Evolutionary conservation across 53 echinoderm and acorn worm species (phyloP).

Genomic region (Holothuria scabra): DNA sequence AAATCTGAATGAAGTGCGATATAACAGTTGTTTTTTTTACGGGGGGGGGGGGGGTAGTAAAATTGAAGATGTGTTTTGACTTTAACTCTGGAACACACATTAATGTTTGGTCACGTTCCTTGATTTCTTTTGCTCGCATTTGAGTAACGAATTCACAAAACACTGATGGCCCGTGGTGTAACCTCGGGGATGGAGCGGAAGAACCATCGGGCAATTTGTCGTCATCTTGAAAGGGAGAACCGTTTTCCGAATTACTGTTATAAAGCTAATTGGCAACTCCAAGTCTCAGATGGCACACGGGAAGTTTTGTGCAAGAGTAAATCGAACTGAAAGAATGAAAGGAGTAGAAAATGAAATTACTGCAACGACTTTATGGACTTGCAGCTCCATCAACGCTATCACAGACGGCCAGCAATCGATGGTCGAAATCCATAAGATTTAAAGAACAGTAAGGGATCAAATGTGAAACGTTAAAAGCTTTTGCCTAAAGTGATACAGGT

Average conservation of each 20-base stretch:
- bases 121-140: too few species aligned
- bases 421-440: constrained; percentile 1
- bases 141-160: too few species aligned
- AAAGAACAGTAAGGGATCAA: constrained; percentile 6
- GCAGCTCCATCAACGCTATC: constrained; percentile 34
- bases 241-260: constrained; percentile 31
- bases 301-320: background rate
- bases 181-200: constrained; percentile 15
- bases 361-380: constrained; percentile 36
- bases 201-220: background rate
- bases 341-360: constrained; percentile 38
- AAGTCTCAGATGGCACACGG: constrained; percentile 12
- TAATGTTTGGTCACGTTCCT: too few species aligned
- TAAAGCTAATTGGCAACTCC: constrained; percentile 41
- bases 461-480: constrained; percentile 44
- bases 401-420: constrained; percentile 25
- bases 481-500: constrained; percentile 35
- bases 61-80: too few species aligned
- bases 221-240: background rate
- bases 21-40: too few species aligned
- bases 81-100: too few species aligned
- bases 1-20: too few species aligned
- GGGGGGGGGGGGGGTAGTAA: too few species aligned
- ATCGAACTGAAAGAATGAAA: constrained; percentile 32
- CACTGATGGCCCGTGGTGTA: too few species aligned